These are phyloP conservation scores for Heliconius aoede DNA, from an alignment of 2,888 invertebrate genomes.

Conservation along the genomic window DNA sequence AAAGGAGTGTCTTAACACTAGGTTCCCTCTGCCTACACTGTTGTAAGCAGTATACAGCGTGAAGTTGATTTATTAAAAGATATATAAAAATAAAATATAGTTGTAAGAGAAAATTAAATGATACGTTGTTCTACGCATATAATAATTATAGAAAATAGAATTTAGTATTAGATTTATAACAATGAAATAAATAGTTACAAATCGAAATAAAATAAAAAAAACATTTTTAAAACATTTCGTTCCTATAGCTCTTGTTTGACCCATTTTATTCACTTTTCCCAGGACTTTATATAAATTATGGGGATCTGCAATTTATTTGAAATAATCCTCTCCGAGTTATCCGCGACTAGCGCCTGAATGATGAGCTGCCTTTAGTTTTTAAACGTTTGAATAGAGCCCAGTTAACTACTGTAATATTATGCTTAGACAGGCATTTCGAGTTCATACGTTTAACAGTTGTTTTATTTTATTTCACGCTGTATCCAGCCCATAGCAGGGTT, in stretches of 20 bases:
- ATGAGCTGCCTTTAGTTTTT: slow-evolving; percentile 4
- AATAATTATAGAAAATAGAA: too few species aligned
- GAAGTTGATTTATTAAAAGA: too few species aligned
- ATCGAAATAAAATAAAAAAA: background rate
- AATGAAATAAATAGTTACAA: background rate
- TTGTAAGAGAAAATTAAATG: too few species aligned
- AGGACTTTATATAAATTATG: slow-evolving; percentile 5
- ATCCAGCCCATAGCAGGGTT: too few species aligned
- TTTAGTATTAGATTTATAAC: too few species aligned
- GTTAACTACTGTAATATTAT: background rate
- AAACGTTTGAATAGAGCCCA: background rate
- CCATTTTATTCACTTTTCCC: slow-evolving; percentile 4
- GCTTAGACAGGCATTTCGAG: background rate
- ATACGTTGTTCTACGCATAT: too few species aligned
- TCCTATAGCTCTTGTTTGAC: background rate
- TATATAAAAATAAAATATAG: too few species aligned
- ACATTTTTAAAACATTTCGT: background rate
- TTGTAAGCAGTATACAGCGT: too few species aligned
- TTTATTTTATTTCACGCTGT: too few species aligned
- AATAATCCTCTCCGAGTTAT: background rate
- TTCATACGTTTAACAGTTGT: background rate
- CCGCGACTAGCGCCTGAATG: background rate
- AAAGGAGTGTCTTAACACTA: too few species aligned
- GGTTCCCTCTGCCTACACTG: too few species aligned
- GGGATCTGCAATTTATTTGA: slow-evolving; percentile 1